These are phyloP conservation scores for Hyposmocoma kahamanoa DNA, from an alignment of 1,140 invertebrate genomes.

Conservation along the genomic window DNA sequence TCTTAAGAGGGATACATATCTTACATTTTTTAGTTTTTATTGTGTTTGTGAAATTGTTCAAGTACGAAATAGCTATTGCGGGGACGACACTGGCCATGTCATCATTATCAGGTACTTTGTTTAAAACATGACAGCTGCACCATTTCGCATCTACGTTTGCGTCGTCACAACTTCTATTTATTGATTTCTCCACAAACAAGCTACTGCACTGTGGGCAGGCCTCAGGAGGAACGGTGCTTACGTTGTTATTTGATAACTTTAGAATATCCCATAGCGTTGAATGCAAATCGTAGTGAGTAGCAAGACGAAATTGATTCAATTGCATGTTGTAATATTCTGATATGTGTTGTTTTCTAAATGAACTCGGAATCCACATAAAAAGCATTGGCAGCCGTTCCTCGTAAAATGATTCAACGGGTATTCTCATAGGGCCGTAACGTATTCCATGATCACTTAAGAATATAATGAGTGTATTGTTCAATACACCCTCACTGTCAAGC, in stretches of 20 bases:
- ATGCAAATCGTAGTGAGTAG: conserved; percentile 84
- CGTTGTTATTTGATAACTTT: conserved; percentile 42
- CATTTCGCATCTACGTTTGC: conserved; percentile 83
- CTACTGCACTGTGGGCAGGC: conserved; percentile 80
- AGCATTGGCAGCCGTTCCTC: conserved; percentile 90
- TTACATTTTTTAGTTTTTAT: conserved; percentile 34
- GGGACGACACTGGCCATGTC: conserved; percentile 16
- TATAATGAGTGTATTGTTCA: conserved; percentile 78
- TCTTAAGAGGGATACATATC: conserved; percentile 25
- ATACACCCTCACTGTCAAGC: conserved; percentile 55
- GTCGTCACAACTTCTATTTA: conserved; percentile 80
- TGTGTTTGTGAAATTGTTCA: conserved; percentile 24
- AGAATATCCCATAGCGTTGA: conserved; percentile 71
- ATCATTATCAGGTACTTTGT: conserved; percentile 15
- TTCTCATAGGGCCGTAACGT: conserved; percentile 82
- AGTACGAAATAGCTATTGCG: conserved; percentile 15
- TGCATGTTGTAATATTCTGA: conserved; percentile 75
- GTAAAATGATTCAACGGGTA: conserved; percentile 83
- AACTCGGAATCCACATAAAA: conserved; percentile 81
- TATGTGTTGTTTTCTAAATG: conserved; percentile 76
- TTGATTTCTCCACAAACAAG: conserved; percentile 78
- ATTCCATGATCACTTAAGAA: conserved; percentile 92
- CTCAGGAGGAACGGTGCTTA: conserved; percentile 47
- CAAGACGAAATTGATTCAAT: conserved; percentile 78
- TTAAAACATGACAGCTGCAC: conserved; percentile 79